Evolutionary conservation across 2,113 vertebrate species (phyloP), one percentile per base, ranked within the genome.

Genomic region (Pachyramphus minor): DNA sequence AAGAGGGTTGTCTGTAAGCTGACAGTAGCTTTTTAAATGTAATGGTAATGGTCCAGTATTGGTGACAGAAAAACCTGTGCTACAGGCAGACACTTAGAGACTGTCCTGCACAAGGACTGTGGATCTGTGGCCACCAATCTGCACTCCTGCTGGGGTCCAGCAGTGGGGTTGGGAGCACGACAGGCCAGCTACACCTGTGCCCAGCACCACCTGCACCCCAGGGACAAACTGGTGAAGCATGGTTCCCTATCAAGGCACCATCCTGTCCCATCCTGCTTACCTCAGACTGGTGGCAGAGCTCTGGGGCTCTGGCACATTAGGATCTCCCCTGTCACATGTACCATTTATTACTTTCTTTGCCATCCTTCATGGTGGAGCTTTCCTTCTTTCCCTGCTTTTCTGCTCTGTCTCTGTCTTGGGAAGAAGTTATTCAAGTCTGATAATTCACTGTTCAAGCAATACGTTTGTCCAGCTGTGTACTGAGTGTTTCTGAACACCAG

Each of bases 171-270:
- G 45, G 69, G 59, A 55, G 35, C 0, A 1, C 3, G n/a, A 33
- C 0, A 5, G 25, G 41, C 16, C 2, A 1, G 42, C 52, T 49
- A 25, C 8, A 14, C 21, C 27, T 5, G 23, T 0, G 0, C 24
- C 37, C 71, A 63, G 76, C 42, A 58, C 1, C 1, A 4, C 6
- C 53, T n/a, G 28, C 9, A 28, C 28, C 15, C 6, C 4, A 2
- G 45, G 16, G 24, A 82, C 22, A 19, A 23, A 39, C 9, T 1
- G 8, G 8, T 41, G 60, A n/a, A 47, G 31, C 33, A 0, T 28
- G 42, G 22, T 13, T 42, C 39, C 21, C 28, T 25, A 6, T 19
- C 20, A 73, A 18, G 25, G 44, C 20, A 35, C 42, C 13, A n/a
- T 18, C 8, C 22, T 5, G 28, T 18, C 11, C 25, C 49, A 25